Evolutionary conservation across 2,888 invertebrate genomes (phyloP).

Genomic region (Hirtodrosophila histrioides): DNA sequence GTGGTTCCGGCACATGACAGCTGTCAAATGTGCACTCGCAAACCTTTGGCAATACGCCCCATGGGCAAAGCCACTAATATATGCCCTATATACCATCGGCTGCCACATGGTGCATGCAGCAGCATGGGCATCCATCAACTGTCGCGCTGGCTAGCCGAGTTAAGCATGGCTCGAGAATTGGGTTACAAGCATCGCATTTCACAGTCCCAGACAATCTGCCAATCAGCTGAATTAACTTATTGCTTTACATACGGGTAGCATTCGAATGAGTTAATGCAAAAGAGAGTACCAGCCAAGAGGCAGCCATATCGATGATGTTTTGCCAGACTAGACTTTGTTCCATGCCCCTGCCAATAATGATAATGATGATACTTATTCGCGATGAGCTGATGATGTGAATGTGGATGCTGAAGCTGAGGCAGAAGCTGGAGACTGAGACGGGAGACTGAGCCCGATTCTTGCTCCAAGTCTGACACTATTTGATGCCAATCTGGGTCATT

Average conservation of each 20-base stretch:
- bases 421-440: too few relatives aligned
- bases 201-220: conserved; percentile 54
- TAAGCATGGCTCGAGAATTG: conserved; percentile 57
- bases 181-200: conserved; percentile 73
- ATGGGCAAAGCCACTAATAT: conserved; percentile 1
- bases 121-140: conserved; percentile 37
- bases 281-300: conserved; percentile 24
- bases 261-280: conserved; percentile 46
- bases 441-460: background rate
- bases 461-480: conserved; percentile 37
- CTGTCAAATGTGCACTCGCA: conserved; percentile 39
- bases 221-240: conserved; percentile 67
- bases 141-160: conserved; percentile 20
- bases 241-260: conserved; percentile 23
- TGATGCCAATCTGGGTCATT: conserved; percentile 54
- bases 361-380: conserved; percentile 20
- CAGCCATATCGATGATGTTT: conserved; percentile 48
- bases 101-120: too few relatives aligned
- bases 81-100: conserved; percentile 20
- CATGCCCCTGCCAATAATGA: conserved; percentile 21
- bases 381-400: conserved; percentile 29
- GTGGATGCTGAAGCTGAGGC: conserved; percentile 5
- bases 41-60: conserved; percentile 21
- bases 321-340: conserved; percentile 21
- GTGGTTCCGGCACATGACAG: conserved; percentile 48